phyloP scores from a whole-genome alignment of 2,113 vertebrate species.

The Sphyrna mokarran region DNA sequence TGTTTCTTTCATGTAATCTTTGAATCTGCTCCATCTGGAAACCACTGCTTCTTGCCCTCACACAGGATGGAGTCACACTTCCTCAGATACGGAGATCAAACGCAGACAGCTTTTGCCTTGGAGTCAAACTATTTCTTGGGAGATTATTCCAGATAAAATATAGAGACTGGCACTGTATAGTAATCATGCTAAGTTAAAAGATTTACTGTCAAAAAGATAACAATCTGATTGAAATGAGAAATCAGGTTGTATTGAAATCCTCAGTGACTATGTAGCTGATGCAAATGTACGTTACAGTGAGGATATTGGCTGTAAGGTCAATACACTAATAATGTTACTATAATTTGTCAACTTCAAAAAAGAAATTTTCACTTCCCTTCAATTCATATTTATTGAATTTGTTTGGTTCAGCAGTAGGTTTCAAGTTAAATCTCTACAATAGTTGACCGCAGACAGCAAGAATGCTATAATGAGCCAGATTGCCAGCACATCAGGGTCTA shows the following conservation, averaged over 20 bases:
- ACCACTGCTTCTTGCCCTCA: constrained; percentile 10
- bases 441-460: background rate
- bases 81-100: constrained; percentile 26
- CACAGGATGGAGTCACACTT: constrained; percentile 25
- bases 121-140: constrained; percentile 10
- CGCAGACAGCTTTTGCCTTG: background rate
- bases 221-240: background rate
- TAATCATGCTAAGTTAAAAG: background rate
- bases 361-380: background rate
- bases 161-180: background rate
- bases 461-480: background rate
- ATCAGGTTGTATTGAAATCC: background rate
- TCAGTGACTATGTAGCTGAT: background rate
- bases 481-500: background rate
- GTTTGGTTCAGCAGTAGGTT: background rate
- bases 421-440: background rate
- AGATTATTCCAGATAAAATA: constrained; percentile 32
- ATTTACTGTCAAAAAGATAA: background rate
- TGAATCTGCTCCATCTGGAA: constrained; percentile 29
- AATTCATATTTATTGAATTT: background rate
- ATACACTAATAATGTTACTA: background rate
- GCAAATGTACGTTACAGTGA: background rate
- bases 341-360: background rate
- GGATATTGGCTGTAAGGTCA: background rate
- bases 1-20: constrained; percentile 34